Base-by-base conservation (phyloP, 2,113 vertebrate species). In the Albula glossodonta region DNA sequence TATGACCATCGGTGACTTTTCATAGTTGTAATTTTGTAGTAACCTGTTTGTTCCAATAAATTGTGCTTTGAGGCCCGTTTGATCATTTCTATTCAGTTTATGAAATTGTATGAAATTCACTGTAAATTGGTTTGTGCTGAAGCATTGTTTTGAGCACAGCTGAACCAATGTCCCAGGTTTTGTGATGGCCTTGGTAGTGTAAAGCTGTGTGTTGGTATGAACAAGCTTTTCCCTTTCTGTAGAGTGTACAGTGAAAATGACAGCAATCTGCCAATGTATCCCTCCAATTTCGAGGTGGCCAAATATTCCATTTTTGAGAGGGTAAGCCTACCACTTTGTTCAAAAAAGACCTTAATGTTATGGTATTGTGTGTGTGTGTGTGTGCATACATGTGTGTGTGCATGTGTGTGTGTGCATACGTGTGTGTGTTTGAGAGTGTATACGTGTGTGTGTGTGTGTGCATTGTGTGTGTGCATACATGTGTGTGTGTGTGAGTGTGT, bases 271-370 rank as follows among this genome's bases (percentile, higher is more conserved):
- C 91, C 92, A 74, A 50, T 86, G 81, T 95, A 93, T 89, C 93
- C 94, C 17, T 86, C 94, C 60, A 56, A 94, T 85, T 97, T 96
- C 88, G 94, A 97, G 91, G 95, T 96, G 91, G 97, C 96, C 88
- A 97, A 97, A 88, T 98, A 97, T 86, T 90, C 91, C 0, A 10
- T 94, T 89, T 95, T 96, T 91, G 86, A 94, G 90, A 97, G 95
- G 93, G 96, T 97, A 84, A 90, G 57, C 82, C 80, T n/a, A 51
- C 41, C 5, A n/a, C 10, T 50, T 50, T 86, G 5, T 41, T 0
- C 5, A 15, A 41, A 41, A 41, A 41, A 41, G 31, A 41, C 31
- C 31, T 41, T 41, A 41, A 41, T 41, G 31, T 41, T 41, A 41
- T 41, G 31, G 31, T 41, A 41, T 41, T 1, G 31, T 41, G 31